A percentile compares a stretch with the other conserved stretches of the same genome.
Evolutionary conservation across 2,797 vertebrate genomes (phyloP).

Genomic region (Alectoris magna): DNA sequence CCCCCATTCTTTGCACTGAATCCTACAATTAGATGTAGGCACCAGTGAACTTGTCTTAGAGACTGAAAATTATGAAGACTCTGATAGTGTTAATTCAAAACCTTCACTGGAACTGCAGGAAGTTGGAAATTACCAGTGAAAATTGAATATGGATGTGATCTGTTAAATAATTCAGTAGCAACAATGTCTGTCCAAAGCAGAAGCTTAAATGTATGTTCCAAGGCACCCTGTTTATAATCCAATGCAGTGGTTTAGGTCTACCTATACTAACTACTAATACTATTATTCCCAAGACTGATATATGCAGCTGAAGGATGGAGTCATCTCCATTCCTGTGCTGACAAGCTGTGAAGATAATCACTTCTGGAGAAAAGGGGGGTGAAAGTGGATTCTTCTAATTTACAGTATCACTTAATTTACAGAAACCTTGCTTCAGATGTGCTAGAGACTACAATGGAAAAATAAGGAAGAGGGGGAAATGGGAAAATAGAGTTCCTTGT

Average conservation of each 20-base stretch:
- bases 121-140: background rate
- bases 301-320: background rate
- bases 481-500: background rate
- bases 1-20: background rate
- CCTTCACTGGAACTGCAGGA: background rate
- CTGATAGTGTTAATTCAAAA: background rate
- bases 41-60: background rate
- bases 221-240: background rate
- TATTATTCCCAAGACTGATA: background rate
- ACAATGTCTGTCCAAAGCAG: background rate
- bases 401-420: background rate
- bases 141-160: background rate
- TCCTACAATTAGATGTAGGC: background rate
- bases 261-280: background rate
- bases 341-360: background rate
- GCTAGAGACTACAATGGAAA: background rate
- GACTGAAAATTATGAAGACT: background rate
- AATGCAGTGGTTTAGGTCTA: background rate
- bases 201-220: background rate
- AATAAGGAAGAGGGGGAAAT: background rate
- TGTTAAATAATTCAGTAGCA: background rate
- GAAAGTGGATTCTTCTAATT: background rate
- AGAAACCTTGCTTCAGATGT: background rate
- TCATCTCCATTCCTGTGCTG: background rate
- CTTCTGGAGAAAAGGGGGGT: background rate